These are phyloP conservation scores for Epistrophella euchroma DNA, from an alignment of 2,888 invertebrate genomes.

Conservation along the genomic window DNA sequence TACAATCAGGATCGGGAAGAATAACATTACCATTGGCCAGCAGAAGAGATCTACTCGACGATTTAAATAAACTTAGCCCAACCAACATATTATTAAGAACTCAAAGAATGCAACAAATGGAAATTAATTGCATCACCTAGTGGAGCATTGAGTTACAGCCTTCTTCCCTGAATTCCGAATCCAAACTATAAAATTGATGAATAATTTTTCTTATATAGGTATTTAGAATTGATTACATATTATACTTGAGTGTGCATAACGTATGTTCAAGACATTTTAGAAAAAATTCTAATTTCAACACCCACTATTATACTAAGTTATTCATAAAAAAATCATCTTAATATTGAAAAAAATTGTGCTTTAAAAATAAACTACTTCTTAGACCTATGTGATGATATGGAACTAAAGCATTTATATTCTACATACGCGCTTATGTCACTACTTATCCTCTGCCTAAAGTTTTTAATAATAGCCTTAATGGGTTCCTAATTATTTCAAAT, in stretches of 20 bases:
- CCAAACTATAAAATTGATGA: conserved; percentile 29
- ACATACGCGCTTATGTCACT: too few relatives aligned
- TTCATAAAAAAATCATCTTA: too few relatives aligned
- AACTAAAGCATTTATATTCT: too few relatives aligned
- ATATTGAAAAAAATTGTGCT: too few relatives aligned
- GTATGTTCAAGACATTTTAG: background rate
- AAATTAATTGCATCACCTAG: conserved; percentile 52
- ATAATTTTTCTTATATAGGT: background rate
- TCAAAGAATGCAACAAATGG: conserved; percentile 35
- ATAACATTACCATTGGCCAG: conserved; percentile 61
- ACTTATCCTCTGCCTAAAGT: too few relatives aligned
- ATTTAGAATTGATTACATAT: too few relatives aligned
- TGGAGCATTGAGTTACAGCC: conserved; percentile 53
- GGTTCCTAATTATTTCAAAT: too few relatives aligned
- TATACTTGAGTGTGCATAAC: conserved; percentile 8
- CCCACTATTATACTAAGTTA: background rate
- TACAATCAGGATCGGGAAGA: conserved; percentile 41
- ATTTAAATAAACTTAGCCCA: conserved; percentile 63
- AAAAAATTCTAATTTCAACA: background rate
- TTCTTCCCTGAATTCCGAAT: conserved; percentile 44
- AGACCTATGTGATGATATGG: too few relatives aligned
- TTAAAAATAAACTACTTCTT: too few relatives aligned
- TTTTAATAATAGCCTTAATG: too few relatives aligned
- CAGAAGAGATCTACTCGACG: conserved; percentile 70
- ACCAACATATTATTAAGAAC: conserved; percentile 50